phyloP scores from a whole-genome alignment of 2,797 vertebrate genomes.

The Cheirogaleus major region DNA sequence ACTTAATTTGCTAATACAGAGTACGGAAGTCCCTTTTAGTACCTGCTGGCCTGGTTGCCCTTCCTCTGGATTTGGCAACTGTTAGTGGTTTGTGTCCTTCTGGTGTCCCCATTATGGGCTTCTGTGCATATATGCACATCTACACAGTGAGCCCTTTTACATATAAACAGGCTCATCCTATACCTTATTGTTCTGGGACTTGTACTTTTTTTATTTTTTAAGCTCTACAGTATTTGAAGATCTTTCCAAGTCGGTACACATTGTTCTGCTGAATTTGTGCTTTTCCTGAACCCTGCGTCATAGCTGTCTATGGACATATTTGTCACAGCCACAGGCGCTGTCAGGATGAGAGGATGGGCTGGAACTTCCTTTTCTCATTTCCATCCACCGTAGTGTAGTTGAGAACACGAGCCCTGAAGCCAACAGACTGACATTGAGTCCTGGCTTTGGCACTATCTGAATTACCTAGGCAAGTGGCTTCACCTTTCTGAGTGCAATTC shows the following conservation, averaged over 20 bases:
- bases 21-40: background rate
- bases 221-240: background rate
- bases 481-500: background rate
- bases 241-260: background rate
- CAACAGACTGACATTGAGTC: rapidly evolving
- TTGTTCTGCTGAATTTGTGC: background rate
- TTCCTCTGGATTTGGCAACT: background rate
- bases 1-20: background rate
- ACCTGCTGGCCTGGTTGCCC: background rate
- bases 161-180: background rate
- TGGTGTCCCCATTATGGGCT: background rate
- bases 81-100: background rate
- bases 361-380: slow-evolving; percentile 34
- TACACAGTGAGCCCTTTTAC: background rate
- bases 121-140: background rate
- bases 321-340: background rate
- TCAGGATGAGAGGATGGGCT: background rate
- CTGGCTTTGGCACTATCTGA: background rate
- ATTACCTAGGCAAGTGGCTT: background rate
- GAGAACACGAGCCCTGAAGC: background rate
- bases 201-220: background rate
- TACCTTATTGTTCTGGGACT: background rate
- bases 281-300: background rate
- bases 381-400: background rate
- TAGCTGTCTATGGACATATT: background rate